Evolutionary conservation across 2,113 vertebrate genomes (phyloP).

Genomic region (Sorex fumeus): DNA sequence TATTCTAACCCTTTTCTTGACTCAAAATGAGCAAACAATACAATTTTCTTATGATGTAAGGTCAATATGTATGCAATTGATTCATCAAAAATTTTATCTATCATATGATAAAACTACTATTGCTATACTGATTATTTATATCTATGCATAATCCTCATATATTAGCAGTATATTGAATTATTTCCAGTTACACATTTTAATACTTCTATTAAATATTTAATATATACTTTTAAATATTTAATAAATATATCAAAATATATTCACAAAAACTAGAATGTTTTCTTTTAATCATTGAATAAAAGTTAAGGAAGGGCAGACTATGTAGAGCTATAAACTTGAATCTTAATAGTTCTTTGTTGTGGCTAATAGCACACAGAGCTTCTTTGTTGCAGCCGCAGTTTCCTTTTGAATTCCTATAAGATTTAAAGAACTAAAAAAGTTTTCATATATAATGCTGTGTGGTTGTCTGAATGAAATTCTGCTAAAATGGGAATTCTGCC

Average conservation of each 20-base stretch:
- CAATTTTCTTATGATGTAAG: too few species aligned
- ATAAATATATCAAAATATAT: neutral
- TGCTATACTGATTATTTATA: too few species aligned
- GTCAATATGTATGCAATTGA: too few species aligned
- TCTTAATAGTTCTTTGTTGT: neutral
- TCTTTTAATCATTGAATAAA: neutral
- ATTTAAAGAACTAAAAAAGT: neutral
- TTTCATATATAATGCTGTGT: neutral
- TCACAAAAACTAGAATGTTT: neutral
- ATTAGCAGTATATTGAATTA: too few species aligned
- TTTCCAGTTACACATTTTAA: too few species aligned
- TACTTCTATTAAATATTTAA: too few species aligned
- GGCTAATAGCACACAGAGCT: neutral
- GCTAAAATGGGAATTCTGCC: conserved; percentile 13
- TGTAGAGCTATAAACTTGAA: neutral
- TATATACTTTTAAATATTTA: too few species aligned
- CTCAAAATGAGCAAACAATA: too few species aligned
- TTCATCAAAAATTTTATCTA: too few species aligned
- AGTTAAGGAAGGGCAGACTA: neutral
- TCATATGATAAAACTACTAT: too few species aligned
- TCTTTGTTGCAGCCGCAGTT: neutral
- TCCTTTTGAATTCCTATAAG: neutral
- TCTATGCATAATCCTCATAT: too few species aligned
- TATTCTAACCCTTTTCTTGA: too few species aligned
- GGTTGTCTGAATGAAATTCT: conserved; percentile 22